These are phyloP conservation scores for Murina feae DNA, from an alignment of 2,113 vertebrate species.

Conservation along the genomic window DNA sequence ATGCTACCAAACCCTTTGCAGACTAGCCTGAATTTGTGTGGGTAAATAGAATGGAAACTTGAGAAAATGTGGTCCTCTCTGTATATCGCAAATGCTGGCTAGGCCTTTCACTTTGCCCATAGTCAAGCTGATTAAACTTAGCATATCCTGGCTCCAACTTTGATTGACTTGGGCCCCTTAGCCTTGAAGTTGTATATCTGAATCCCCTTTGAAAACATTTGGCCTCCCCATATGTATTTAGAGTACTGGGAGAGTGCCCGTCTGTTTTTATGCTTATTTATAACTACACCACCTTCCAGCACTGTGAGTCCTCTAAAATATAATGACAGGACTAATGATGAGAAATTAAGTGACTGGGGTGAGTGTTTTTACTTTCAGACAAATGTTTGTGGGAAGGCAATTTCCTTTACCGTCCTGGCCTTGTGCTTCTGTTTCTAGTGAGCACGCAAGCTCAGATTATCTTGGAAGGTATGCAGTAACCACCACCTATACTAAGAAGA, in stretches of 20 bases:
- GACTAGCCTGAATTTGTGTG: background rate
- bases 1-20: background rate
- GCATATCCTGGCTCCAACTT: conserved; percentile 29
- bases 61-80: background rate
- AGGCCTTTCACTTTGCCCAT: background rate
- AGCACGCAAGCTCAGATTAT: background rate
- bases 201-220: conserved; percentile 40
- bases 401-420: conserved; percentile 9
- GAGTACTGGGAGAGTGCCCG: background rate
- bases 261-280: conserved; percentile 48
- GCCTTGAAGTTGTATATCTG: conserved; percentile 20
- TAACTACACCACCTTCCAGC: conserved; percentile 38
- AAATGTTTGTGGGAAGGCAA: conserved; percentile 19
- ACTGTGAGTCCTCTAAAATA: conserved; percentile 36
- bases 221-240: background rate
- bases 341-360: conserved; percentile 22
- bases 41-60: background rate
- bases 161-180: conserved; percentile 25
- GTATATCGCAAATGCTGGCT: background rate
- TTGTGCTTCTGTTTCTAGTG: background rate
- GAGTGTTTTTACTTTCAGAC: conserved; percentile 8
- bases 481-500: background rate
- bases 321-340: conserved; percentile 44
- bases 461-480: background rate
- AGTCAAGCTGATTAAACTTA: conserved; percentile 17